phyloP scores from a whole-genome alignment of 2,113 vertebrate species.

The Xenopus laevis region DNA sequence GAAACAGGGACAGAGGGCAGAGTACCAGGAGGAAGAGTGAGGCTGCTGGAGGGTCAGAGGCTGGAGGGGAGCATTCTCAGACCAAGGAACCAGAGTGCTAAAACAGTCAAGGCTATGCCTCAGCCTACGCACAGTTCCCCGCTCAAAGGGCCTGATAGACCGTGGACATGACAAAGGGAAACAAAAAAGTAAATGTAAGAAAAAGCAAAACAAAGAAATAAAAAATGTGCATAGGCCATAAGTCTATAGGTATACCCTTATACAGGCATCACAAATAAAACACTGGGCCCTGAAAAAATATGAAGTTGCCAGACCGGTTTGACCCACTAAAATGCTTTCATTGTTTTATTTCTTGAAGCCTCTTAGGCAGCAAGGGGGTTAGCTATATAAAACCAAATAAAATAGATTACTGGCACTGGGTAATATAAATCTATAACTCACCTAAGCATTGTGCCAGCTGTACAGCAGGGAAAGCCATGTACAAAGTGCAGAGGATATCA shows the following conservation, averaged over 20 bases:
- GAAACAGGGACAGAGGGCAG: conserved; percentile 82
- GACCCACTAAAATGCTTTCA: no score
- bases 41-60: conserved; percentile 66
- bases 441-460: no score
- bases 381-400: no score
- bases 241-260: neutral
- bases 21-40: conserved; percentile 75
- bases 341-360: no score
- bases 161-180: conserved; percentile 29
- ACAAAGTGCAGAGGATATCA: no score
- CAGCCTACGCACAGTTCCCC: conserved; percentile 64
- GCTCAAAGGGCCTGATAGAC: conserved; percentile 55
- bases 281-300: neutral
- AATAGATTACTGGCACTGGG: no score
- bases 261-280: neutral
- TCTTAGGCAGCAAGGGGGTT: no score
- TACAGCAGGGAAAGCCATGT: no score
- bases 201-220: no score
- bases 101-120: conserved; percentile 77
- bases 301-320: neutral
- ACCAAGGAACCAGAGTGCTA: conserved; percentile 71
- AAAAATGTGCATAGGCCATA: neutral
- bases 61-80: conserved; percentile 66
- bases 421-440: no score
- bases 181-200: neutral